A percentile compares a stretch with the other conserved stretches of the same genome.
phyloP scores from a whole-genome alignment of 2,113 vertebrate genomes.

The Pogona vitticeps region DNA sequence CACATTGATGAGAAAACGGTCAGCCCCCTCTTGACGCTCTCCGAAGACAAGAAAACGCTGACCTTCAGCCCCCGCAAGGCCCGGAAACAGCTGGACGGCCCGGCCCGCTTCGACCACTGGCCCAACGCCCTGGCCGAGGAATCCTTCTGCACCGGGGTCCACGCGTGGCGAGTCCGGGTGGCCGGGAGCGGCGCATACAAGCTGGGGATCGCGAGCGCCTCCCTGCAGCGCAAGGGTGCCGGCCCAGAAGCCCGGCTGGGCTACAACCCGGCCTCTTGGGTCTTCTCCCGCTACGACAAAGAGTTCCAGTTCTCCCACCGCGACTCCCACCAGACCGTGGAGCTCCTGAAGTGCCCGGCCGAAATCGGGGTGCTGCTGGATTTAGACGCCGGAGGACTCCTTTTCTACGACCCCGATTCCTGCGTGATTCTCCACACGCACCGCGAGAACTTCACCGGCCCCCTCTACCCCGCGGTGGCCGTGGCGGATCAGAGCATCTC shows the following conservation, averaged over 20 bases:
- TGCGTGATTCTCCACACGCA: conserved; percentile 78
- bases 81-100: conserved; percentile 71
- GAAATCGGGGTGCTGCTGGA: conserved; percentile 86
- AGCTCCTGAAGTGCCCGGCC: conserved; percentile 74
- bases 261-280: conserved; percentile 88
- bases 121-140: conserved; percentile 86
- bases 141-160: conserved; percentile 80
- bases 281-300: conserved; percentile 86
- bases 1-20: conserved; percentile 83
- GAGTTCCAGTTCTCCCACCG: conserved; percentile 88
- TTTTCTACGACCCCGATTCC: conserved; percentile 85
- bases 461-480: conserved; percentile 84
- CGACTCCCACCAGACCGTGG: conserved; percentile 70
- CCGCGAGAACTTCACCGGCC: conserved; percentile 70
- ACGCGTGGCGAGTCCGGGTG: conserved; percentile 86
- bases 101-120: conserved; percentile 89
- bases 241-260: conserved; percentile 84
- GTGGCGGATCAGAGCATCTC: conserved; percentile 86
- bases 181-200: conserved; percentile 89
- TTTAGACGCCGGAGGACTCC: conserved; percentile 81
- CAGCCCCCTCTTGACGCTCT: conserved; percentile 85
- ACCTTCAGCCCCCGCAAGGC: conserved; percentile 84
- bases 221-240: conserved; percentile 85
- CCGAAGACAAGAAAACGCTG: conserved; percentile 81
- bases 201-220: conserved; percentile 87